Percentiles rank a stretch among this genome's conserved stretches.
These are phyloP conservation scores for Pachyrhynchus sulphureomaculatus DNA, from an alignment of 1,140 invertebrate species.

Conservation along the genomic window DNA sequence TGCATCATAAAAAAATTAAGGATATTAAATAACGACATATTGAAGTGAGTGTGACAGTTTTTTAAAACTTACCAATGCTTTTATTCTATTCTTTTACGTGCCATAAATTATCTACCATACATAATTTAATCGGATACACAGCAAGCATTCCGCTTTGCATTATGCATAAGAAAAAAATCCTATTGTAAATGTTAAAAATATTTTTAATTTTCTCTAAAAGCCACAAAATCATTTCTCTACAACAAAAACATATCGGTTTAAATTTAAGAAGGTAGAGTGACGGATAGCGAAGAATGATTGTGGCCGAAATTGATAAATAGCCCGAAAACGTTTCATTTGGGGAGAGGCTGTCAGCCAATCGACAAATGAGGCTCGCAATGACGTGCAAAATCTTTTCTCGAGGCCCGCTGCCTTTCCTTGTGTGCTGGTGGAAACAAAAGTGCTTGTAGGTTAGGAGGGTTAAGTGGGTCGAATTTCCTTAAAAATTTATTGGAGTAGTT, in stretches of 20 bases:
- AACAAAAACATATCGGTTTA: conserved; percentile 3
- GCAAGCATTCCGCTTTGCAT: no score
- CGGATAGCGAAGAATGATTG: conserved; percentile 4
- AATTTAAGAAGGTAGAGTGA: background rate
- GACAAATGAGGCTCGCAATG: conserved; percentile 4
- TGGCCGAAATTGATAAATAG: conserved; percentile 7
- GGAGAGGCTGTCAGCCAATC: background rate
- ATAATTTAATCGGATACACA: no score
- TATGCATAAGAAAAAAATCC: no score
- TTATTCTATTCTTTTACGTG: no score
- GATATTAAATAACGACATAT: no score
- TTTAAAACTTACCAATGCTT: no score
- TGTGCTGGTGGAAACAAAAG: background rate
- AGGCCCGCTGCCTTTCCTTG: background rate
- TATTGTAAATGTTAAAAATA: no score
- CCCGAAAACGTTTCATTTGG: background rate
- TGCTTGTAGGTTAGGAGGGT: background rate
- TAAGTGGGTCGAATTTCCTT: no score
- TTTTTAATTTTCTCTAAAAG: conserved; percentile 6
- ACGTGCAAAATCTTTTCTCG: background rate
- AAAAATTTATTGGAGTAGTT: background rate
- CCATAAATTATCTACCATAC: no score
- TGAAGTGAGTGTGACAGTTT: no score
- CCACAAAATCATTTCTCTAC: background rate
- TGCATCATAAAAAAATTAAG: no score